phyloP scores from a whole-genome alignment of 2,113 vertebrate species.

The Neogale vison region DNA sequence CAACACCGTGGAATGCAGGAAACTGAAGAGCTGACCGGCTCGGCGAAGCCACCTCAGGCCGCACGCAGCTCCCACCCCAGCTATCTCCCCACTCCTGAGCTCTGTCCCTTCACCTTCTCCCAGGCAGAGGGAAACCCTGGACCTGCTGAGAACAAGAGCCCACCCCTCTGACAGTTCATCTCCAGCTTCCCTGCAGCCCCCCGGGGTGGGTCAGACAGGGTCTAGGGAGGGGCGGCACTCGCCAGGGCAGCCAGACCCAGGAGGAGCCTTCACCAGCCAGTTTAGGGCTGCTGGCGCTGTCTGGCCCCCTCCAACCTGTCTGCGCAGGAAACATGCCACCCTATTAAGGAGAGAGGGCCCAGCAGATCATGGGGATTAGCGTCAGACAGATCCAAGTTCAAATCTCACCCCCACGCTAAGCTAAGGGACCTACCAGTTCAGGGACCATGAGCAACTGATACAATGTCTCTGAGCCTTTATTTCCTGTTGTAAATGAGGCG shows the following conservation, averaged over 20 bases:
- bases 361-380: neutral
- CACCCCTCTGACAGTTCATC: neutral
- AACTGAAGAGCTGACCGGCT: neutral
- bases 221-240: neutral
- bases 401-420: neutral
- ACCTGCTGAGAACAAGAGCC: neutral
- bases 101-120: neutral
- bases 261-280: neutral
- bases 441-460: neutral
- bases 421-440: neutral
- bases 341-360: neutral
- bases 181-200: neutral
- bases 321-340: neutral
- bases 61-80: neutral
- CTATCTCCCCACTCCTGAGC: neutral
- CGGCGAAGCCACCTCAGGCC: neutral
- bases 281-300: neutral
- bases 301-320: neutral
- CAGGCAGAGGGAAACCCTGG: neutral
- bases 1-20: conserved; percentile 63
- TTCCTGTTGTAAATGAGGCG: neutral
- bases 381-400: neutral
- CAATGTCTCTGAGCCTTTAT: neutral
- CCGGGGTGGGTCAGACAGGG: neutral
- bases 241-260: neutral